Base-by-base conservation (phyloP, 1,140 invertebrate species). In the Araneus ventricosus region DNA sequence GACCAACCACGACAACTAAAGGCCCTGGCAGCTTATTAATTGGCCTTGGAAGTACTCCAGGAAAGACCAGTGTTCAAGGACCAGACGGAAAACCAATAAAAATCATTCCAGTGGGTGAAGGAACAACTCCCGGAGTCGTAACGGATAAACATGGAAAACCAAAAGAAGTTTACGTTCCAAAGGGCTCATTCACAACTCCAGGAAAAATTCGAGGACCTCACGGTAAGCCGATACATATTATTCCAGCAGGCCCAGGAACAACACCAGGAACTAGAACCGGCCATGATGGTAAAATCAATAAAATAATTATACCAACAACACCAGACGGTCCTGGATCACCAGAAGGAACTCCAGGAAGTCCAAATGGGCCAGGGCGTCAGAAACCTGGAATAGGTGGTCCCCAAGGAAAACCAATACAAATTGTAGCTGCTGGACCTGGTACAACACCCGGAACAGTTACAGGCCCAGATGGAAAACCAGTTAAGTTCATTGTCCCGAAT, bases 161-260 rank as follows among this genome's bases (percentile, higher is more conserved):
- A 24, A 70, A n/a, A 45, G 39, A 67, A 70, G 3, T 37, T 30
- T 61, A 61, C 41, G 10, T 70, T 34, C 87, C 63, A 17, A 39
- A 27, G 7, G 84, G 57, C 2, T n/a, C 87, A 5, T 67, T 45
- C 8, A 70, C 52, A 24, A 88, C 87, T 14, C 87, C 87, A 7
- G 87, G 87, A 41, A 88, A 61, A 7, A 88, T 88, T 88, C 59
- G 14, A 70, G 87, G 87, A 27, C 88, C 88, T 5, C 34, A 90
- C 17, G 88, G 88, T 8, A 63, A 22, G 10, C 87, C 59, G 4
- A 88, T 88, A 14, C 3, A 37, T 24, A 34, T 88, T 3, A 37
- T 22, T 70, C 87, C 87, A 70, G 63, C 45, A n/a, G 34, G 39
- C 8, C 87, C 59, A 41, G 87, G 87, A 70, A 88, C 87, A 39